Evolutionary conservation across 64 coral and sea anemone species (phyloP).

Genomic region (Pachyseris speciosa): DNA sequence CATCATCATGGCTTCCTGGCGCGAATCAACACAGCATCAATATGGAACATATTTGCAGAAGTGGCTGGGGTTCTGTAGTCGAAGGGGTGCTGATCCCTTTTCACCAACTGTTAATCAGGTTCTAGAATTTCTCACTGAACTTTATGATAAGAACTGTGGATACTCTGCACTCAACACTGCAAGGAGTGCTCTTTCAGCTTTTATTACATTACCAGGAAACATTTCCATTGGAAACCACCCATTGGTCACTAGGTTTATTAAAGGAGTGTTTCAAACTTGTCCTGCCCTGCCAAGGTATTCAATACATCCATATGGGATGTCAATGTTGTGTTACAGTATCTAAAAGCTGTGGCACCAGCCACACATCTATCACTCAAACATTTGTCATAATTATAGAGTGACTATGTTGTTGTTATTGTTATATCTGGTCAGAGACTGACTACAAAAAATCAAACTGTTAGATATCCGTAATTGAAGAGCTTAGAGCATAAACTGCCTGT

Average conservation of each 20-base stretch:
- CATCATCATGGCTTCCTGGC: not conserved
- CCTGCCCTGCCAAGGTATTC: constrained; percentile 22
- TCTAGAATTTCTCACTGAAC: constrained; percentile 49
- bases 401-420: not conserved
- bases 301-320: not conserved
- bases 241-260: constrained; percentile 39
- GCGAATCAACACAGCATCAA: not conserved
- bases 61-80: not conserved
- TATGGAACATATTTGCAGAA: constrained; percentile 2
- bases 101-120: constrained; percentile 28
- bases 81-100: constrained; percentile 1
- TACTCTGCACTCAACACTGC: constrained; percentile 59
- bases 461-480: too few species aligned
- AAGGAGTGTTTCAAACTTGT: constrained; percentile 50
- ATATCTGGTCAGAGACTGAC: not conserved
- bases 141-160: constrained; percentile 32
- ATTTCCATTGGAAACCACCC: not conserved
- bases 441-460: not conserved
- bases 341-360: not conserved
- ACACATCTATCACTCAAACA: not conserved
- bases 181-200: constrained; percentile 19
- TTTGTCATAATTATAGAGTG: not conserved
- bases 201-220: not conserved
- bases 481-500: too few species aligned
- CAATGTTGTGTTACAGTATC: not conserved